Base-by-base conservation (phyloP, 1,140 invertebrate species). In the Brachionus paranguensis region DNA sequence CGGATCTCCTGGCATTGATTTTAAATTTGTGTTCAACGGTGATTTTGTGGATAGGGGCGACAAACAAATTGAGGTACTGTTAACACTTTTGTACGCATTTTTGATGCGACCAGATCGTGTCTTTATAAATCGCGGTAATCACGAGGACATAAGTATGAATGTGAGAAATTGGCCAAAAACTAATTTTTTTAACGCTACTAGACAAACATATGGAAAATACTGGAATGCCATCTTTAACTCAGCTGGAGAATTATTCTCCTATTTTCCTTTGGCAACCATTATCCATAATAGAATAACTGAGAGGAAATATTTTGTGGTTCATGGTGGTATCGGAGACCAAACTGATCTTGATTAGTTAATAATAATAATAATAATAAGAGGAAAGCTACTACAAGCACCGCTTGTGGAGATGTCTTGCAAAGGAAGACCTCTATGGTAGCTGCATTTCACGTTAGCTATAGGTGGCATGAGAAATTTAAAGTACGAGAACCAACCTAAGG, bases 51-150 rank as follows among this genome's bases (percentile, higher is more conserved):
- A 78, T 24, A 33, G 68, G 24, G 72, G 72, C 29, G 6, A n/a
- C 20, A 64, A 84, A 14, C 47, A 50, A 20, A 78, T 84, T 7
- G 83, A 84, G 74, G 68, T 74, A 4, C n/a, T 84, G 37, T 17
- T 60, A 14, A 37, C 29, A 43, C n/a, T 84, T 0, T 20, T 53
- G 24, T 72, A 53, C 14, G 20, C 70, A 20, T 84, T 84, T 84
- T 53, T 84, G 41, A 41, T 84, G 6, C 41, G 41, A 45, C 68
- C 83, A 24, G 41, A 72, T 37, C 27, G 41, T 0, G 47, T 84
- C 12, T 84, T 53, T 64, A 17, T 84, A 74, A 84, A 78, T 60
- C 68, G 83, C 0, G 83, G 83, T 12, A 84, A 84, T 76, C 72
- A 84, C 29, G 83, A 84, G 37, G 83, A 84, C 47, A 55, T 68